Evolutionary conservation across 2,113 vertebrate species (phyloP).

Genomic region (Catharus bicknelli): DNA sequence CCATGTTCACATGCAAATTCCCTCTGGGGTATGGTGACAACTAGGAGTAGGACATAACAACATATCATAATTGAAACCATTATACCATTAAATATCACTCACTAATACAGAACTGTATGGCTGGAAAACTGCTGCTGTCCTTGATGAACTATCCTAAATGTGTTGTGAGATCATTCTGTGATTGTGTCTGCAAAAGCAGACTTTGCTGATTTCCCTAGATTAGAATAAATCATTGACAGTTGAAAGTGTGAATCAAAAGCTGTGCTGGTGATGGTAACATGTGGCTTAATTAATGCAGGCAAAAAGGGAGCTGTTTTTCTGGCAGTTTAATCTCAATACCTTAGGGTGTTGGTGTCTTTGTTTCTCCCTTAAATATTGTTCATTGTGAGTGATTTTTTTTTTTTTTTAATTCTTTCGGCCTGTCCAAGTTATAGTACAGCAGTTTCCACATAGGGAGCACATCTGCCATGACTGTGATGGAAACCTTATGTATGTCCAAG

Average conservation of each 20-base stretch:
- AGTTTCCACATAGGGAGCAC: background rate
- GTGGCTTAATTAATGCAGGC: constrained; percentile 4
- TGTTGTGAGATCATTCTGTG: background rate
- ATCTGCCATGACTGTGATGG: background rate
- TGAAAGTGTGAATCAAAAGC: constrained; percentile 28
- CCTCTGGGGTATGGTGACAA: background rate
- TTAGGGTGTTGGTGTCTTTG: background rate
- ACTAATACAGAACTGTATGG: background rate
- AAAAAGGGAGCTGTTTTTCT: constrained; percentile 9
- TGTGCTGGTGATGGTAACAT: background rate
- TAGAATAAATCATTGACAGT: constrained; percentile 7
- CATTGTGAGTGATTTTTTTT: background rate
- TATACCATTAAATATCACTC: constrained; percentile 14
- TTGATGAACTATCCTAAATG: background rate
- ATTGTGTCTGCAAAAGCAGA: constrained; percentile 8
- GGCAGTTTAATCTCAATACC: constrained; percentile 24
- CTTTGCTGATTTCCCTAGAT: constrained; percentile 46
- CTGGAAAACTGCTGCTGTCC: background rate
- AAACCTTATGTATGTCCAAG: background rate
- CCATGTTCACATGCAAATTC: background rate
- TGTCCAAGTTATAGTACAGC: background rate
- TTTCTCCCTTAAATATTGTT: constrained; percentile 18
- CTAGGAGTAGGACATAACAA: constrained; percentile 12
- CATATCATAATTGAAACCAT: constrained; percentile 10
- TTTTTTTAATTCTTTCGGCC: background rate